Base-by-base conservation (phyloP, 2,888 invertebrate genomes). In the Julus scandinavius region DNA sequence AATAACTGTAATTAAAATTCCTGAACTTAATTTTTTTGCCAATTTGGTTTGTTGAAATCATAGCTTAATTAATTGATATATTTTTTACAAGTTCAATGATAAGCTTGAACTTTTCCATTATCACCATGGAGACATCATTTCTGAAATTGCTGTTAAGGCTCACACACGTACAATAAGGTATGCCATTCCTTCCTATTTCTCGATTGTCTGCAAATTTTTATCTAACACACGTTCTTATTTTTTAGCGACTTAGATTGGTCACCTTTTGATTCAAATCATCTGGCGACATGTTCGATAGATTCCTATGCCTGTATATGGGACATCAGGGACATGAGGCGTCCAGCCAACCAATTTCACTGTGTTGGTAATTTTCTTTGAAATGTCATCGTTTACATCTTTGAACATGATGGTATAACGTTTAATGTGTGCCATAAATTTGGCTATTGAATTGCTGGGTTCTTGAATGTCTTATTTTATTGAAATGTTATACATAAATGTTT, bases 251-350 rank as follows among this genome's bases (percentile, higher is more conserved):
- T 99, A 88, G 97, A 98, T 92, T 99, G 98, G 96, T 97, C 98
- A 91, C 94, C 94, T 87, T 94, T 95, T 91, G 95, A 96, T 91
- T 94, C 95, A 1, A 95, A 95, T 92, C 92, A 95, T 86, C 92
- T 97, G 89, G 96, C 98, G 11, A 97, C 98, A 85, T 98, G 97
- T 91, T 98, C 98, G 5, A 97, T 97, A 88, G 98, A 98, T 92
- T 97, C 97, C 80, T 98, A 96, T 91, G 97, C 98, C 63, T 96
- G 98, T 92, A 94, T 98, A 88, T 98, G 98, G 98, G 98, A 99
- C 92, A 94, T 97, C 87, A 93, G 92, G 91, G 91, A 89, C 9
- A 58, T 40, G 45, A 72, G 87, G 40, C 6, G 63, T n/a, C 63
- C 49, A 40, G 17, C 63, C 17, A 15, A 63, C 20, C 20, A 17